Base-by-base conservation (phyloP, 1,140 invertebrate genomes). In the Bradysia coprophila region DNA sequence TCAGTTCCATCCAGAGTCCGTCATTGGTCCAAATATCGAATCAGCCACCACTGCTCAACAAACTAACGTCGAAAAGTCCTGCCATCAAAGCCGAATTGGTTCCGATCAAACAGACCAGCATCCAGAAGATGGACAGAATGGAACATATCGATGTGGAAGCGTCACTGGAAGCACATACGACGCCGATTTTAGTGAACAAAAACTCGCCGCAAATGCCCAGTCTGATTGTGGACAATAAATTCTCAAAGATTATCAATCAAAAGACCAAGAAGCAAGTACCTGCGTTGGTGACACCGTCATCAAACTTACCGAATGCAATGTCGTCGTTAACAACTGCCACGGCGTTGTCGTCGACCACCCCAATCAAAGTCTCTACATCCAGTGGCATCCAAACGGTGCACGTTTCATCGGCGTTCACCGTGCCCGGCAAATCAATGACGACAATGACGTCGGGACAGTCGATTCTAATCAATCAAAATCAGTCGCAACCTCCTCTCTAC, bases 281-380 rank as follows among this genome's bases (percentile, higher is more conserved):
- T n/a, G n/a, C n/a, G n/a, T n/a, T n/a, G n/a, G n/a, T n/a, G n/a
- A n/a, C n/a, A n/a, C n/a, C n/a, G n/a, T n/a, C n/a, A n/a, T n/a
- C n/a, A n/a, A n/a, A n/a, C n/a, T n/a, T n/a, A n/a, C n/a, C n/a
- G n/a, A n/a, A n/a, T n/a, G n/a, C n/a, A n/a, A n/a, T n/a, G n/a
- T n/a, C n/a, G n/a, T 18, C 36, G 24, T 28, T 28, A 3, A 38
- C 15, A 2, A 38, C 21, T 16, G 36, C n/a, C 36, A 38, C 18
- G 11, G 18, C 18, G 18, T 38, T 20, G 11, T n/a, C 6, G 4
- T 16, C 36, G 4, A 10, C 40, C 2, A 59, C 56, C 5, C 55
- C 56, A 5, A 56, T 59, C n/a, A 42, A 59, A 39, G 55, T 59
- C 15, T 56, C 56, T 3, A 59, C 57, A 13, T 53, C 57, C 10